These are phyloP conservation scores for Parazoanthus atlanticus DNA, from an alignment of 92 coral and sea anemone genomes.

Conservation along the genomic window DNA sequence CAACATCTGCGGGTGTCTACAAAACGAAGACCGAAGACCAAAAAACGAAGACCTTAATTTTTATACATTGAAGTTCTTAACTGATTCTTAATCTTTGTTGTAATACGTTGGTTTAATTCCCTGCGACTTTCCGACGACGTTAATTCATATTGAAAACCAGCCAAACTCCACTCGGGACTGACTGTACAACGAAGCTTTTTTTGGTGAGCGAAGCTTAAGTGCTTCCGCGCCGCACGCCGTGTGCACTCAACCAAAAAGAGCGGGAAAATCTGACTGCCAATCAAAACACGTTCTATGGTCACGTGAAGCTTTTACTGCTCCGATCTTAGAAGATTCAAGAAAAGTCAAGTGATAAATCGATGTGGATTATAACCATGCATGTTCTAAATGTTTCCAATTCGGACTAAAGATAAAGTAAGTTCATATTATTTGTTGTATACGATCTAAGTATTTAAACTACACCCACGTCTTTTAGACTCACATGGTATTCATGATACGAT, in stretches of 20 bases:
- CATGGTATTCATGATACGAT: neutral
- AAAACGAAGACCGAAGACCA: too few relatives aligned
- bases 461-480: neutral
- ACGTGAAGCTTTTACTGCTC: neutral
- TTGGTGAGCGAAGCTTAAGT: neutral
- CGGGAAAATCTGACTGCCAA: neutral
- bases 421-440: neutral
- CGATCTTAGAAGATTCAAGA: neutral
- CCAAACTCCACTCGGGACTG: neutral
- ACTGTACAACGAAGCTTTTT: neutral
- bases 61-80: too few relatives aligned
- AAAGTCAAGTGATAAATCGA: neutral
- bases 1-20: too few relatives aligned
- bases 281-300: neutral
- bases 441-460: neutral
- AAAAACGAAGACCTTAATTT: too few relatives aligned
- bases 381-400: neutral
- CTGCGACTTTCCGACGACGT: neutral
- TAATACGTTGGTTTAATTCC: neutral
- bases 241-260: neutral
- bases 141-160: neutral
- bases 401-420: neutral
- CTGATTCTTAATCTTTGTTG: too few relatives aligned
- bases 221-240: neutral
- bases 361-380: neutral